Percentiles rank a stretch among this genome's conserved stretches.
Conservation (phyloP, 2,888 invertebrate genomes). For the Cosmopolites sordidus region DNA sequence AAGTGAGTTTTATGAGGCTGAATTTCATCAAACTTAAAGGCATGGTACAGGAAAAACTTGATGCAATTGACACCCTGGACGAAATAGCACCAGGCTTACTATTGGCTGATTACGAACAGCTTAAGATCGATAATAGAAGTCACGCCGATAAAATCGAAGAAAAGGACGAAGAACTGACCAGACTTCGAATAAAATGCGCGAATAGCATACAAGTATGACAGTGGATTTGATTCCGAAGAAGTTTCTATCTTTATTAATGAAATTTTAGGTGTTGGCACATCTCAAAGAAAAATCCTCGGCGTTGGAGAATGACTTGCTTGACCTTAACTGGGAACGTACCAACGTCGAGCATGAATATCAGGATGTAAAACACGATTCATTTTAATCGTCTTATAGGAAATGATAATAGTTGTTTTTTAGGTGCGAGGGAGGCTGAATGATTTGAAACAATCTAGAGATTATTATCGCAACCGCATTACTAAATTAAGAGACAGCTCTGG, state of each 20-base stretch:
- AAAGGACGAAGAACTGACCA: slow-evolving; percentile 52
- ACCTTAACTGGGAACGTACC: slow-evolving; percentile 30
- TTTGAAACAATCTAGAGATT: slow-evolving; percentile 46
- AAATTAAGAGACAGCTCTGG: slow-evolving; percentile 50
- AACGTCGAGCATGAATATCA: slow-evolving; percentile 18
- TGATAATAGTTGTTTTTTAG: background rate
- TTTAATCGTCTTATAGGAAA: background rate
- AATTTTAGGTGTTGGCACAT: slow-evolving; percentile 48
- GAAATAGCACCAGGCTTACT: slow-evolving; percentile 52
- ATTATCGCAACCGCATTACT: slow-evolving; percentile 45
- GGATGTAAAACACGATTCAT: background rate
- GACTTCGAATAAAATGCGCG: slow-evolving; percentile 50
- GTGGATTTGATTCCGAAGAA: background rate
- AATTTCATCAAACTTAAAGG: slow-evolving; percentile 41
- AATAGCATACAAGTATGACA: slow-evolving; percentile 47
- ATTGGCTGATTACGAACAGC: slow-evolving; percentile 54
- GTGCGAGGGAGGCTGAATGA: slow-evolving; percentile 43
- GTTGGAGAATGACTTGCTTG: slow-evolving; percentile 38
- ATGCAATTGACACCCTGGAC: slow-evolving; percentile 42
- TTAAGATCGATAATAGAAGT: slow-evolving; percentile 54
- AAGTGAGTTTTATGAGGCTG: slow-evolving; percentile 39
- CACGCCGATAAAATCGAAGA: slow-evolving; percentile 55
- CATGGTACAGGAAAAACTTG: slow-evolving; percentile 39
- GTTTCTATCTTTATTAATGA: no score
- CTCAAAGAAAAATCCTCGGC: slow-evolving; percentile 53